Evolutionary conservation across 2,113 vertebrate species (phyloP).

Genomic region (Tauraco erythrolophus): DNA sequence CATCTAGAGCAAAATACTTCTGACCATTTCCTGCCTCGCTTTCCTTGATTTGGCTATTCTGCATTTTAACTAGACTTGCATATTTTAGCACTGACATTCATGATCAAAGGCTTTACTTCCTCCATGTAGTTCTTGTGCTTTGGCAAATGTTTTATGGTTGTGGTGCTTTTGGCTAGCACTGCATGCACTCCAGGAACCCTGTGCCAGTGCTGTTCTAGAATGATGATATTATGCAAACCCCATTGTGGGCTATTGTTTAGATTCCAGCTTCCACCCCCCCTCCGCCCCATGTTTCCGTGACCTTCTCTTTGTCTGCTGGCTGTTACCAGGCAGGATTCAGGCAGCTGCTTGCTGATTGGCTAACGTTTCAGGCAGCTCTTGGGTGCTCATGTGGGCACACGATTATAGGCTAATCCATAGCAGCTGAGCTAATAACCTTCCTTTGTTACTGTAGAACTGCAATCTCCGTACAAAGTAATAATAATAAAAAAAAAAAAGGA

Average conservation of each 20-base stretch:
- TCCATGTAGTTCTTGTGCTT: not conserved
- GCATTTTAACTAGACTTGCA: not conserved
- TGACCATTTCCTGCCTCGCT: not conserved
- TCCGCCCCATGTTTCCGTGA: not conserved
- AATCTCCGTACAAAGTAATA: not conserved
- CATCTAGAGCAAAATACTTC: not conserved
- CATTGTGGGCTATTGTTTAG: not conserved
- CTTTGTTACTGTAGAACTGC: conserved; percentile 41
- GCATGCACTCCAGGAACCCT: not conserved
- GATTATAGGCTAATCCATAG: conserved; percentile 37
- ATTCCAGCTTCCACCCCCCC: not conserved
- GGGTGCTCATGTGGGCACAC: conserved; percentile 53
- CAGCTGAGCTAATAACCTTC: conserved; percentile 8
- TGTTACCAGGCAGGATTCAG: conserved; percentile 78
- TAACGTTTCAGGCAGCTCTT: conserved; percentile 32
- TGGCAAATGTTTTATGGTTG: not conserved
- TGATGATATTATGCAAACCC: conserved; percentile 28
- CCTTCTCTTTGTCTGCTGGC: conserved; percentile 60
- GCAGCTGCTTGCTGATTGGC: conserved; percentile 72
- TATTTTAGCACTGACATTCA: not conserved
- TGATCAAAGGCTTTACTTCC: not conserved
- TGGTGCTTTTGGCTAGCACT: not conserved
- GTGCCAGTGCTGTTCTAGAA: conserved; percentile 66
- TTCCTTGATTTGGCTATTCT: not conserved
- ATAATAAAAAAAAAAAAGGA: not conserved